Base-by-base conservation (phyloP, 2,888 invertebrate genomes). In the Heliconius charithonia region DNA sequence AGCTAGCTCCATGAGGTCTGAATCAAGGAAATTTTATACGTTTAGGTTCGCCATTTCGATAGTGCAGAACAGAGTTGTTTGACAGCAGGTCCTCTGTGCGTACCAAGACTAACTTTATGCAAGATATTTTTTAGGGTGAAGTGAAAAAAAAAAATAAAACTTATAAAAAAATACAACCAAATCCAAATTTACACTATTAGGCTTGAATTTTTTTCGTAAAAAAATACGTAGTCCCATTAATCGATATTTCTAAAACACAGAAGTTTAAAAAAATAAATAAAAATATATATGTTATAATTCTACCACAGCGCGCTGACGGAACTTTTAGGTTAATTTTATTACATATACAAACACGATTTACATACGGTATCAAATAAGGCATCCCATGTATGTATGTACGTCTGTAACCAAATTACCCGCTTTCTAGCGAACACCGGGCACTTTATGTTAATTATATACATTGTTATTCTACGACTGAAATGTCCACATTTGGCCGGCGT, bases 401-500 rank as follows among this genome's bases (percentile, higher is more conserved):
- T 87, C 88, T 89, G 92, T 93, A 93, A 92, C 94, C 93, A 94
- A 94, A 94, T 95, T 91, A 93, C 93, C 94, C 94, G 94, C 94
- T 95, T 95, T 94, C 95, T 94, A 94, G 89, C 91, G 92, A 93
- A 93, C 94, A 94, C 93, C 92, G 91, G 93, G 93, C 91, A 91
- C 91, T 93, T 92, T 94, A 95, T 95, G 95, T 88, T 91, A 95
- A 95, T 95, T 86, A 83, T 84, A 83, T 83, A 90, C 91, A 94
- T 95, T 94, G 92, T 88, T 93, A 95, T 95, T 93, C 95, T 84
- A 86, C 87, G 87, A 88, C 88, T 87, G 89, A 86, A 87, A 87
- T 92, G 93, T 92, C 92, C 93, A 94, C 94, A 93, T 94, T 93
- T 94, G 95, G 93, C 94, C 94, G 92, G 91, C 91, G 93, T 94